Percentiles rank a stretch among this genome's conserved stretches.
Evolutionary conservation across 2,888 invertebrate species (phyloP).

Genomic region (Eupithecia vulgata): DNA sequence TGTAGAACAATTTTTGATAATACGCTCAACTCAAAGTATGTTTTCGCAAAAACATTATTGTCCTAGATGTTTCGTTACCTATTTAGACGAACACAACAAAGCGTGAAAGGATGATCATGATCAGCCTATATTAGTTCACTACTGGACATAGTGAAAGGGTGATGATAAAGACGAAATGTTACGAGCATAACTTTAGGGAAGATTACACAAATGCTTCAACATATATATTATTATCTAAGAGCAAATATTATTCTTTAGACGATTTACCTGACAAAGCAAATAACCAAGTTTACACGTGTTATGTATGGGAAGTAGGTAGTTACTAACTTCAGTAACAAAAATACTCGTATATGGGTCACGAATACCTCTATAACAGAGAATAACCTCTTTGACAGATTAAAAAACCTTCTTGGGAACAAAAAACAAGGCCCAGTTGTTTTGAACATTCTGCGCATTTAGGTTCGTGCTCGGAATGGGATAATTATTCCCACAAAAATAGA

Average conservation of each 20-base stretch:
- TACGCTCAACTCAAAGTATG: too few relatives aligned
- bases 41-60: too few relatives aligned
- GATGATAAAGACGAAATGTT: background rate
- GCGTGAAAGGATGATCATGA: background rate
- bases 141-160: too few relatives aligned
- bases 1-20: too few relatives aligned
- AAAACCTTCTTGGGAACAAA: conserved; percentile 11
- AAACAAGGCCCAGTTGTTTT: conserved; percentile 25
- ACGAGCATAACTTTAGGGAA: background rate
- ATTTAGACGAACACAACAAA: background rate
- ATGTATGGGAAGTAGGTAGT: background rate
- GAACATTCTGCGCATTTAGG: conserved; percentile 15
- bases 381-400: background rate
- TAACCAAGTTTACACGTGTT: background rate
- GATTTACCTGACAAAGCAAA: too few relatives aligned
- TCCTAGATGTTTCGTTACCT: too few relatives aligned
- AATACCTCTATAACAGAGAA: conserved; percentile 12
- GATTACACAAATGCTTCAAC: background rate
- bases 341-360: background rate
- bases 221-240: background rate
- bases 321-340: background rate
- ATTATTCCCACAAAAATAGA: conserved; percentile 30
- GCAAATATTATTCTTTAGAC: background rate
- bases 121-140: too few relatives aligned
- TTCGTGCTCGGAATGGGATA: conserved; percentile 27